Evolutionary conservation across 1,140 invertebrate genomes (phyloP).

Genomic region (Elymnias hypermnestra): DNA sequence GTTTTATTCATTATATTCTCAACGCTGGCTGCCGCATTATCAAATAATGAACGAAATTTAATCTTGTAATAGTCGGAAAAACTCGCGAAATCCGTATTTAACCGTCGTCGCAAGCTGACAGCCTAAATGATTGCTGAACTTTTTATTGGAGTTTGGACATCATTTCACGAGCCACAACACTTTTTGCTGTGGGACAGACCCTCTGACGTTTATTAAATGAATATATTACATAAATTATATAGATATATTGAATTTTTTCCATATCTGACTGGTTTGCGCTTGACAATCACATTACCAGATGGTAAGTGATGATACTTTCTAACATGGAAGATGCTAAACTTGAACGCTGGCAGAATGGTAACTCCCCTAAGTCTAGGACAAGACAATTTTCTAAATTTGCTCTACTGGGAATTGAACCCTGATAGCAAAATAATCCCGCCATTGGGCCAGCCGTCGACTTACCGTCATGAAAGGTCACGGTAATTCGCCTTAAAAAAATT

Average conservation of each 20-base stretch:
- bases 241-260: background rate
- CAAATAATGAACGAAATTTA: constrained; percentile 18
- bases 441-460: too few species aligned
- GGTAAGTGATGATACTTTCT: too few species aligned
- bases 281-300: too few species aligned
- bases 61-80: constrained; percentile 17
- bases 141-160: constrained; percentile 23
- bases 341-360: too few species aligned
- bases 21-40: constrained; percentile 4
- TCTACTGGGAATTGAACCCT: too few species aligned
- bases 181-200: constrained; percentile 11
- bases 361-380: too few species aligned
- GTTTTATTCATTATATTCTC: constrained; percentile 7
- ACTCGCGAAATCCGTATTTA: constrained; percentile 18
- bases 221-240: background rate
- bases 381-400: too few species aligned
- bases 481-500: too few species aligned
- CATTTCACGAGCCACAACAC: constrained; percentile 17
- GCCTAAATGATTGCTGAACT: constrained; percentile 21
- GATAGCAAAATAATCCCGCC: too few species aligned
- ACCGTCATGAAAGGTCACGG: too few species aligned
- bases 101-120: constrained; percentile 23
- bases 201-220: background rate
- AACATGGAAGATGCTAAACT: too few species aligned
- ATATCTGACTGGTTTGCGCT: too few species aligned